Evolutionary conservation across 2,888 invertebrate genomes (phyloP).

Genomic region (Sceliomorpha sp.): DNA sequence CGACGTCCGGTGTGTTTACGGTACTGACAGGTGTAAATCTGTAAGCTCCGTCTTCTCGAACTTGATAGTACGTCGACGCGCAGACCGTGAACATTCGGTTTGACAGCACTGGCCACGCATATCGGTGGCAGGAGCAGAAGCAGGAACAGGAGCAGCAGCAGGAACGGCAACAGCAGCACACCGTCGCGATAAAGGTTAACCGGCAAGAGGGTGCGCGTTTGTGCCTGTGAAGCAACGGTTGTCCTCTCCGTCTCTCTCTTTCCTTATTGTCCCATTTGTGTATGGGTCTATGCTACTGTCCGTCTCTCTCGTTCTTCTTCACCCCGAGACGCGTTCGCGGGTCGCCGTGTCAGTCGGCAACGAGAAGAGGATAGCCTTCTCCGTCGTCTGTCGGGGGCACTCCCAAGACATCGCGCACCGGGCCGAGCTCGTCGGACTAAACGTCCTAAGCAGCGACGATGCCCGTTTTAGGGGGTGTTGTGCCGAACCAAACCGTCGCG

Average conservation of each 20-base stretch:
- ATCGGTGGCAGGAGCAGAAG: too few relatives aligned
- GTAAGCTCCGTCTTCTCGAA: too few relatives aligned
- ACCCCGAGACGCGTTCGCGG: constrained; percentile 20
- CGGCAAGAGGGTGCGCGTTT: not conserved
- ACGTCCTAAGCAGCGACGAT: constrained; percentile 78
- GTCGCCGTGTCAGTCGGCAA: constrained; percentile 3
- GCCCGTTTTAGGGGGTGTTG: constrained; percentile 76
- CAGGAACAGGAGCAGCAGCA: too few relatives aligned
- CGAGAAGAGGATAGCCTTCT: constrained; percentile 12
- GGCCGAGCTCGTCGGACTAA: constrained; percentile 73
- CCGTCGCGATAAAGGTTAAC: too few relatives aligned
- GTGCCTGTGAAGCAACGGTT: constrained; percentile 6
- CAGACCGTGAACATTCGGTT: too few relatives aligned
- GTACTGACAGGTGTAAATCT: too few relatives aligned
- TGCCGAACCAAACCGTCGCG: constrained; percentile 73
- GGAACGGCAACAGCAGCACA: too few relatives aligned
- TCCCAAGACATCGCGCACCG: constrained; percentile 77
- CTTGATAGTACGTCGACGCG: too few relatives aligned
- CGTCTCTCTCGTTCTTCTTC: constrained; percentile 39
- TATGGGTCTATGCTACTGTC: constrained; percentile 18
- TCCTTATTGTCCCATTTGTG: constrained; percentile 5
- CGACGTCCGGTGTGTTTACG: too few relatives aligned
- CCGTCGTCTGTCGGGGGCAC: constrained; percentile 67
- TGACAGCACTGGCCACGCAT: too few relatives aligned
- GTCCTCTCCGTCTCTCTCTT: constrained; percentile 4